A percentile compares a stretch with the other conserved stretches of the same genome.
Conservation (phyloP, 2,113 vertebrate genomes). For the Pedionomus torquatus region DNA sequence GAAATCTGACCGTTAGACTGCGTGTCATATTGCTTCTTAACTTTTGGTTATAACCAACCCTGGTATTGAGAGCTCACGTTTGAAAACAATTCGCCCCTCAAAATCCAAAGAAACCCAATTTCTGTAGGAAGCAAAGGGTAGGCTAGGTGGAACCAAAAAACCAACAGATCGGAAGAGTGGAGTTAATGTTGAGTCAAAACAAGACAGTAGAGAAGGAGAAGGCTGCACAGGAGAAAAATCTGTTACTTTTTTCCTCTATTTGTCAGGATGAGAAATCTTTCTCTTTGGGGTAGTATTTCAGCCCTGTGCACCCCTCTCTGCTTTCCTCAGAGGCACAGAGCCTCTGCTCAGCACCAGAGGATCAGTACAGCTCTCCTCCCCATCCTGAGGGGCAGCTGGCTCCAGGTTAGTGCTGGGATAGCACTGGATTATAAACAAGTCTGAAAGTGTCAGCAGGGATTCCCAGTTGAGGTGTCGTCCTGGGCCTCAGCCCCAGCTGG, state of each 20-base stretch:
- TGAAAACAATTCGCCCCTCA: neutral
- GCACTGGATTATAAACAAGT: neutral
- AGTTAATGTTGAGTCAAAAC: neutral
- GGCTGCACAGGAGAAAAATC: neutral
- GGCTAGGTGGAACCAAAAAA: neutral
- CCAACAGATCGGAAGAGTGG: neutral
- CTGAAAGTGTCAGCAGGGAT: neutral
- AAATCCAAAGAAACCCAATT: neutral
- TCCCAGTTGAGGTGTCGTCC: neutral
- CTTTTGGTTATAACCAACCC: neutral
- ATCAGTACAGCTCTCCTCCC: neutral
- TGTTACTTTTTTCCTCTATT: neutral
- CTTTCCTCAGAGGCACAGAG: neutral
- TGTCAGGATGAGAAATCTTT: conserved; percentile 21
- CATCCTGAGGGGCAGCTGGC: fast-evolving
- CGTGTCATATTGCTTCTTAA: neutral
- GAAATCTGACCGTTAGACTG: neutral
- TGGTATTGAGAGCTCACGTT: neutral
- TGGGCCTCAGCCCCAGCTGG: neutral
- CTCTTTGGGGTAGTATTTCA: neutral
- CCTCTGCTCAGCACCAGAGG: neutral
- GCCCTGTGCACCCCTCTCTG: neutral
- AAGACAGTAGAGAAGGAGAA: neutral
- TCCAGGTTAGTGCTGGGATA: neutral
- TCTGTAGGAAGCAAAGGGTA: neutral